Evolutionary conservation across 2,888 invertebrate genomes (phyloP).

Genomic region (Sicus ferrugineus): DNA sequence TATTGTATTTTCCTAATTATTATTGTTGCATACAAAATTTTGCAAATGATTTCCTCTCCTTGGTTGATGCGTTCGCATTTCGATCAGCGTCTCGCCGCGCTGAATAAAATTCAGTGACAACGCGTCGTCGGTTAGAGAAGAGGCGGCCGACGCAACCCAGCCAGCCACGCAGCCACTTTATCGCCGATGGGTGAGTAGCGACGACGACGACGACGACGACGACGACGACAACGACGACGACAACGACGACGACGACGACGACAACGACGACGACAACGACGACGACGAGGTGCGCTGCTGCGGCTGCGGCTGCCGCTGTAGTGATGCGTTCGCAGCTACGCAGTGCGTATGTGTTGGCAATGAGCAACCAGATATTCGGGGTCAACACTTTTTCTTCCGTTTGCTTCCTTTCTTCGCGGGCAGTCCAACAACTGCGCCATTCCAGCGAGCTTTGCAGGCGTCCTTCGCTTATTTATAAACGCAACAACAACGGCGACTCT

Average conservation of each 20-base stretch:
- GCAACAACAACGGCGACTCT: not conserved
- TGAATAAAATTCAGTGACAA: too few relatives aligned
- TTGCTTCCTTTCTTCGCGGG: not conserved
- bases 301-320: not conserved
- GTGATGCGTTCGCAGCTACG: not conserved
- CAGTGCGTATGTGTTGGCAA: not conserved
- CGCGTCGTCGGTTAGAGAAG: too few relatives aligned
- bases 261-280: not conserved
- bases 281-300: not conserved
- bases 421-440: not conserved
- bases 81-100: too few relatives aligned
- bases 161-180: too few relatives aligned
- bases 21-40: slow-evolving; percentile 8
- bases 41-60: not conserved
- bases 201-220: too few relatives aligned
- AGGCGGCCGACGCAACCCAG: too few relatives aligned
- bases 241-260: not conserved
- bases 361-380: not conserved
- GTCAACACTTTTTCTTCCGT: slow-evolving; percentile 5
- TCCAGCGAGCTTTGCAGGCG: slow-evolving; percentile 11
- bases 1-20: not conserved
- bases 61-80: not conserved
- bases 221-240: too few relatives aligned
- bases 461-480: slow-evolving; percentile 21
- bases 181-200: too few relatives aligned